These are phyloP conservation scores for Indicator maculatus DNA, from an alignment of 2,113 vertebrate species.

Conservation along the genomic window DNA sequence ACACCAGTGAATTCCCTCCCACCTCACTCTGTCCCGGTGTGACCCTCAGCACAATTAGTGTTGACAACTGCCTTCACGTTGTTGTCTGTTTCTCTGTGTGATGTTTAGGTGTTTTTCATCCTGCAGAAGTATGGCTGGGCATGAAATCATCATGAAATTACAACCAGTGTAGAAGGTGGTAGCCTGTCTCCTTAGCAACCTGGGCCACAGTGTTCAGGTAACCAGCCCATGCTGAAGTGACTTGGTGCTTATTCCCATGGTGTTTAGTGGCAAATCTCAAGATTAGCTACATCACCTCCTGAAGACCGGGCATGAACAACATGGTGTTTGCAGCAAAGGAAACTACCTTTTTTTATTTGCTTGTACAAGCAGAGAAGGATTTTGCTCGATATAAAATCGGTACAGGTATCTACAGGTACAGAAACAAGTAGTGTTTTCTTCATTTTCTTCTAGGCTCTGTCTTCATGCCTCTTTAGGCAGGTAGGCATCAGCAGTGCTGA, in stretches of 20 bases:
- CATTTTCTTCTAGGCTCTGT: not conserved
- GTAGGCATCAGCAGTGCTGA: not conserved
- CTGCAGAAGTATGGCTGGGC: not conserved
- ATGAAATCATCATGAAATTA: not conserved
- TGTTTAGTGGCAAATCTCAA: not conserved
- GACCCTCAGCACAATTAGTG: not conserved
- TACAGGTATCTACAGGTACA: not conserved
- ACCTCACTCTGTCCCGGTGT: not conserved
- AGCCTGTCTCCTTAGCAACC: conserved; percentile 27
- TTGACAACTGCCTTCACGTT: not conserved
- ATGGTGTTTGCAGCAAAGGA: not conserved
- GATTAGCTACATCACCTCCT: not conserved
- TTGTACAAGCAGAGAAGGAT: not conserved
- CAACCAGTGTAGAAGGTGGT: not conserved
- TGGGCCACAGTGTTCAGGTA: not conserved
- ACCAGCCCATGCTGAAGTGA: not conserved
- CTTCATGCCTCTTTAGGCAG: not conserved
- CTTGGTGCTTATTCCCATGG: not conserved
- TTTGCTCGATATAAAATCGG: not conserved
- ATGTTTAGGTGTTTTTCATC: not conserved
- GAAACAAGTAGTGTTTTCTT: not conserved
- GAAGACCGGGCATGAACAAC: not conserved
- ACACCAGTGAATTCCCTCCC: not conserved
- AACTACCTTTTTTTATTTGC: not conserved
- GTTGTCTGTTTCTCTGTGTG: not conserved